These are phyloP conservation scores for Rhinogobio ventralis DNA, from an alignment of 2,797 vertebrate species.

Conservation along the genomic window DNA sequence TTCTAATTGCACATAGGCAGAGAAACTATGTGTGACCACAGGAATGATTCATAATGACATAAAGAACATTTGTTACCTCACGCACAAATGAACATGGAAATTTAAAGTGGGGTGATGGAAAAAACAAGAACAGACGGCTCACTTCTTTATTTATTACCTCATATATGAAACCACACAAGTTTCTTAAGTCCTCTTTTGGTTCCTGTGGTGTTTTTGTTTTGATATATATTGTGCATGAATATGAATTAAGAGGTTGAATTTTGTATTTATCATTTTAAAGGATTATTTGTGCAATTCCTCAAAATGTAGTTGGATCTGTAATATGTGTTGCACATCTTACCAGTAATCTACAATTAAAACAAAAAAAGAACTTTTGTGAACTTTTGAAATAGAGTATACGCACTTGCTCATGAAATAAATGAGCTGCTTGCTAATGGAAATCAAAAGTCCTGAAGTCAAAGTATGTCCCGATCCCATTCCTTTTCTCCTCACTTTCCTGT, in stretches of 20 bases:
- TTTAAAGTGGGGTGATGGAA: neutral
- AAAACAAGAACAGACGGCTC: conserved; percentile 13
- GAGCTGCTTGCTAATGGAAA: too few relatives aligned
- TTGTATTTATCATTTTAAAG: neutral
- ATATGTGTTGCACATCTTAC: neutral
- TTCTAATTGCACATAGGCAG: conserved; percentile 4
- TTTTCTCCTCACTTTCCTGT: neutral
- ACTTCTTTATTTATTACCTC: conserved; percentile 7
- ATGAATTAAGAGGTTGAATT: neutral
- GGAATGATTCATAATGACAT: conserved; percentile 8
- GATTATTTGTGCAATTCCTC: neutral
- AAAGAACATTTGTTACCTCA: neutral
- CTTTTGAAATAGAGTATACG: neutral
- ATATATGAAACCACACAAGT: neutral
- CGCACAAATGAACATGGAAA: neutral
- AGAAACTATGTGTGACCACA: neutral
- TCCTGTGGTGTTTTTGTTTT: neutral
- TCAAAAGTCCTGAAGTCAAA: neutral
- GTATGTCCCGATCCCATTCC: neutral
- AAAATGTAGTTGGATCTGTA: neutral
- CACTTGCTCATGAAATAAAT: too few relatives aligned
- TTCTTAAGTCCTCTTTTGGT: conserved; percentile 9
- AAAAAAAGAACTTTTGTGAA: neutral
- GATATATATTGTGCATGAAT: neutral
- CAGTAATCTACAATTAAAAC: neutral